A percentile compares a stretch with the other conserved stretches of the same genome.
Conservation (phyloP, 1,140 invertebrate genomes). For the Acromyrmex charruanus region DNA sequence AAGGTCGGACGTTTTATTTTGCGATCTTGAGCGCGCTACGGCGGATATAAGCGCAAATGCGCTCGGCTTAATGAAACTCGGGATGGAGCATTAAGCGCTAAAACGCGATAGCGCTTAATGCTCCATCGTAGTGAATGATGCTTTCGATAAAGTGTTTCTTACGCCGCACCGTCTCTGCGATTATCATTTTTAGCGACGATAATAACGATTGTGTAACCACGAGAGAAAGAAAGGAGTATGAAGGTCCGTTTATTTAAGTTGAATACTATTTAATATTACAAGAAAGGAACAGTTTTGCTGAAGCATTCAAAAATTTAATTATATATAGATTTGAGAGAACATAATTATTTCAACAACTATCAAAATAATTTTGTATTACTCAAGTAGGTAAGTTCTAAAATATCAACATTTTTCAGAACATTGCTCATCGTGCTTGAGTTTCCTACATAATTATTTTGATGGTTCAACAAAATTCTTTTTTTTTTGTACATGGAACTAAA, state of each 20-base stretch:
- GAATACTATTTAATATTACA: too few species aligned
- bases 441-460: too few species aligned
- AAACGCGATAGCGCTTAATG: conserved; percentile 44
- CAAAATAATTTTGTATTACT: too few species aligned
- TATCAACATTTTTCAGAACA: too few species aligned
- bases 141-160: conserved; percentile 62
- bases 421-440: too few species aligned
- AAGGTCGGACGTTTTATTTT: conserved; percentile 55
- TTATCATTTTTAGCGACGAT: conserved; percentile 58
- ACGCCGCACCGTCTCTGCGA: conserved; percentile 30
- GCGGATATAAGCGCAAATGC: conserved; percentile 48
- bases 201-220: conserved; percentile 30
- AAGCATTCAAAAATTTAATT: too few species aligned
- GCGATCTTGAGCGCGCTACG: conserved; percentile 22
- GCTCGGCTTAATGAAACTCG: conserved; percentile 51
- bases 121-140: conserved; percentile 49
- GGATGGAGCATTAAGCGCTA: conserved; percentile 51
- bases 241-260: not conserved
- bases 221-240: not conserved
- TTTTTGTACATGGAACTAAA: too few species aligned
- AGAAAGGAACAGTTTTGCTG: too few species aligned
- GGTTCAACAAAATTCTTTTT: too few species aligned
- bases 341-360: too few species aligned
- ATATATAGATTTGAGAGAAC: too few species aligned
- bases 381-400: too few species aligned